Conservation (phyloP, 2,113 vertebrate genomes). For the Thunnus thynnus region DNA sequence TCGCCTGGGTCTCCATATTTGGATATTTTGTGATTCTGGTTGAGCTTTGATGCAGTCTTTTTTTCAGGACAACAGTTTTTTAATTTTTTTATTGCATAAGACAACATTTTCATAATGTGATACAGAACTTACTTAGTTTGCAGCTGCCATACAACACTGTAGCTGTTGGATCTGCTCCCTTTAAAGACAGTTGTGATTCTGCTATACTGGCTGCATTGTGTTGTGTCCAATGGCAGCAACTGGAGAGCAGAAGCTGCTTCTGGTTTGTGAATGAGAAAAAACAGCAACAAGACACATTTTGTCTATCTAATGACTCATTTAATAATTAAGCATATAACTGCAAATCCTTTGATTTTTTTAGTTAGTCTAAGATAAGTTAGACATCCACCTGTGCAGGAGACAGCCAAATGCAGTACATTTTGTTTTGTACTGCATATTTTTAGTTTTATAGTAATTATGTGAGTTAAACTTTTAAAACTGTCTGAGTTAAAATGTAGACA, state of each 20-base stretch:
- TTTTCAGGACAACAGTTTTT: not conserved
- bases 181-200: conserved; percentile 21
- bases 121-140: not conserved
- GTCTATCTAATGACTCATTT: not conserved
- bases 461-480: not conserved
- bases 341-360: not conserved
- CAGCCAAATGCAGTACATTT: not conserved
- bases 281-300: not conserved
- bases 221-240: conserved; percentile 17
- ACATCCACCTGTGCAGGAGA: not conserved
- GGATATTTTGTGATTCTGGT: conserved; percentile 5
- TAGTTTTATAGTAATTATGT: not conserved
- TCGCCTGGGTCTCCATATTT: not conserved
- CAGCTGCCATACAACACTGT: conserved; percentile 31
- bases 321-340: not conserved
- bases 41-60: not conserved
- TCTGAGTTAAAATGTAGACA: not conserved
- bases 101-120: not conserved
- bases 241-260: conserved; percentile 10
- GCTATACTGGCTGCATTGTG: conserved; percentile 37
- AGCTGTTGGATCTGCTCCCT: not conserved
- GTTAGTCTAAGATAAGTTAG: not conserved
- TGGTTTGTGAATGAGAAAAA: conserved; percentile 4
- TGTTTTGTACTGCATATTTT: not conserved
- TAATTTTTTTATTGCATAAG: not conserved